These are phyloP conservation scores for Hipposideros larvatus DNA, from an alignment of 2,797 vertebrate genomes.

Conservation along the genomic window DNA sequence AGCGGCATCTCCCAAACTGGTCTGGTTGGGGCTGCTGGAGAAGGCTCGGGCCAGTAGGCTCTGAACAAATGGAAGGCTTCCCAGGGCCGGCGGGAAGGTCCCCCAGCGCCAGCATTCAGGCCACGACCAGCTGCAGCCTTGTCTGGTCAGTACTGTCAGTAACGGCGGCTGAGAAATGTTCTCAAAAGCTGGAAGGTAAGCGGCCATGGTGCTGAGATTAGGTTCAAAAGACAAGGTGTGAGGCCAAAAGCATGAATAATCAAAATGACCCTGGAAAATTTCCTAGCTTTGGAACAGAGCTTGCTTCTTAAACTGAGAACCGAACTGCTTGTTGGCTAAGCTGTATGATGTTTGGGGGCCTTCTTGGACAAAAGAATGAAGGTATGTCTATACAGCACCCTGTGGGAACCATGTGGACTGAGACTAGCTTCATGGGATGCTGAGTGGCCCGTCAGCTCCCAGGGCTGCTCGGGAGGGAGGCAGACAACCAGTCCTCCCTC, in stretches of 20 bases:
- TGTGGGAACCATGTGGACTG: neutral
- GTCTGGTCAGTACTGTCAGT: neutral
- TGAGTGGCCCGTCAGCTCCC: too few relatives aligned
- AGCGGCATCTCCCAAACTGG: neutral
- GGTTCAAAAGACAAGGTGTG: neutral
- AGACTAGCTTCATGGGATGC: fast-evolving
- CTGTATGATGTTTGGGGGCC: neutral
- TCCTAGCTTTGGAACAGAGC: neutral
- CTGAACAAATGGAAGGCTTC: neutral
- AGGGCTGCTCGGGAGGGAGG: neutral
- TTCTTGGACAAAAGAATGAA: fast-evolving
- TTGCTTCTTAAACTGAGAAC: neutral
- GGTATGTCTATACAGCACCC: fast-evolving
- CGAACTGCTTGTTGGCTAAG: neutral
- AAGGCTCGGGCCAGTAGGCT: neutral
- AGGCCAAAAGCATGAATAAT: neutral
- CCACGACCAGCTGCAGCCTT: neutral
- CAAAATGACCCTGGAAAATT: neutral
- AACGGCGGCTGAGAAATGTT: fast-evolving
- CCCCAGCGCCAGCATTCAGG: neutral
- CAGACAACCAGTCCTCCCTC: fast-evolving
- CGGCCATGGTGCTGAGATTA: neutral
- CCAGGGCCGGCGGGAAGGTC: neutral
- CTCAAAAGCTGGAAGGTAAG: neutral
- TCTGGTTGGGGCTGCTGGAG: neutral